Conservation (phyloP, 2,888 invertebrate species). For the Folsomia candida region DNA sequence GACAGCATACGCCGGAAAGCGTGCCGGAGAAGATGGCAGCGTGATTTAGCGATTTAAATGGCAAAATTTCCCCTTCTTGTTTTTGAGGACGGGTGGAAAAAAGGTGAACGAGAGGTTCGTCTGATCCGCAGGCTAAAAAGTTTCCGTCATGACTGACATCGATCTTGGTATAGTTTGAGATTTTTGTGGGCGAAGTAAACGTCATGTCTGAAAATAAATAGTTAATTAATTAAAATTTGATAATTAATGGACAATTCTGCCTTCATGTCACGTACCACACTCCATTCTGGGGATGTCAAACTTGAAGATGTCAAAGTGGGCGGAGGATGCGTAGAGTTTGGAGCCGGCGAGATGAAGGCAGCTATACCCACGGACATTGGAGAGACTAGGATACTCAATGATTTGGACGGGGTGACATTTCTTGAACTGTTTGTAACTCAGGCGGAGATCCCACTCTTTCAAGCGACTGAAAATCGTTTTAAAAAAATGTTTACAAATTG, state of each 20-base stretch:
- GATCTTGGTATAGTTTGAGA: slow-evolving; percentile 7
- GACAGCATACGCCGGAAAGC: slow-evolving; percentile 4
- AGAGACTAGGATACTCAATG: background rate
- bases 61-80: background rate
- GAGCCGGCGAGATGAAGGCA: background rate
- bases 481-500: too few relatives aligned
- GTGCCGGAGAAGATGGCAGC: background rate
- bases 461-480: background rate
- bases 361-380: background rate
- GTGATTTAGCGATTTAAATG: background rate
- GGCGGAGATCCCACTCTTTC: slow-evolving; percentile 14
- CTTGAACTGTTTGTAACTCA: slow-evolving; percentile 12
- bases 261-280: background rate
- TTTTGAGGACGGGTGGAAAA: background rate
- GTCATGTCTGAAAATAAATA: background rate
- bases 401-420: slow-evolving; percentile 10
- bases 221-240: background rate
- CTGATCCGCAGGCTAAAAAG: background rate
- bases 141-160: slow-evolving; percentile 2
- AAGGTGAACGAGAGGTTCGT: background rate
- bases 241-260: background rate
- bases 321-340: slow-evolving; percentile 6
- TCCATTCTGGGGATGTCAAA: slow-evolving; percentile 1
- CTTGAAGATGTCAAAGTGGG: slow-evolving; percentile 5
- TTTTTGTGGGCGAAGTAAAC: background rate